Percentiles rank a stretch among this genome's conserved stretches.
Conservation (phyloP, 2,797 vertebrate genomes). For the Onychomys torridus region DNA sequence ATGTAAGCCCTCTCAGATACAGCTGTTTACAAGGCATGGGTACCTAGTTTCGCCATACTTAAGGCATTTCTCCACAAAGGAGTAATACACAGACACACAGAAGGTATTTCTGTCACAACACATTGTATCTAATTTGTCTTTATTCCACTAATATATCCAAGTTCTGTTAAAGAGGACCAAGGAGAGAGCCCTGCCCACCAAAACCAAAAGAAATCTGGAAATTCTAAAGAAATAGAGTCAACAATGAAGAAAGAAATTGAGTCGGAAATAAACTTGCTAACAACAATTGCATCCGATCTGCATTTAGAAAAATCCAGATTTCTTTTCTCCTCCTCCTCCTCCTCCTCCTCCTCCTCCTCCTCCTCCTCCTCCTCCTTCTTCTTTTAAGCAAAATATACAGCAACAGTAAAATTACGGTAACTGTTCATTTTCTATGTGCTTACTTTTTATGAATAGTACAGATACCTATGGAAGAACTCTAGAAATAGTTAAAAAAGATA, state of each 20-base stretch:
- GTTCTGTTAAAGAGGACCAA: slow-evolving; percentile 45
- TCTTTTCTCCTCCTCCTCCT: no score
- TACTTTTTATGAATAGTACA: slow-evolving; percentile 34
- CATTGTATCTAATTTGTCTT: neutral
- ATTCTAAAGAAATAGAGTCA: slow-evolving; percentile 42
- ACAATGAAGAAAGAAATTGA: slow-evolving; percentile 19
- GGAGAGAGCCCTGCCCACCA: neutral
- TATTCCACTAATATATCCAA: slow-evolving; percentile 31
- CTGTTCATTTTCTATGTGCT: neutral
- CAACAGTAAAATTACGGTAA: neutral
- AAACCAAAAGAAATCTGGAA: slow-evolving; percentile 30
- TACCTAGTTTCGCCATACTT: neutral
- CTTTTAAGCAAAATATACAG: slow-evolving; percentile 29
- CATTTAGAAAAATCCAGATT: slow-evolving; percentile 33
- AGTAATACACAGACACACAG: neutral
- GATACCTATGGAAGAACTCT: neutral
- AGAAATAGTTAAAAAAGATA: neutral
- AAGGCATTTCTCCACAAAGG: slow-evolving; percentile 29
- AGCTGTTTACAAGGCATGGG: neutral
- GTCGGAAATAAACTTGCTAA: slow-evolving; percentile 54
- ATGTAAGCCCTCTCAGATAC: neutral
- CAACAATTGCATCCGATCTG: neutral
- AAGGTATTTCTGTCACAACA: slow-evolving; percentile 30
- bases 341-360: no score
- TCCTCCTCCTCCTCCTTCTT: no score